A percentile compares a stretch with the other conserved stretches of the same genome.
Evolutionary conservation across 1,140 invertebrate species (phyloP).

Genomic region (Meloidogyne exigua): DNA sequence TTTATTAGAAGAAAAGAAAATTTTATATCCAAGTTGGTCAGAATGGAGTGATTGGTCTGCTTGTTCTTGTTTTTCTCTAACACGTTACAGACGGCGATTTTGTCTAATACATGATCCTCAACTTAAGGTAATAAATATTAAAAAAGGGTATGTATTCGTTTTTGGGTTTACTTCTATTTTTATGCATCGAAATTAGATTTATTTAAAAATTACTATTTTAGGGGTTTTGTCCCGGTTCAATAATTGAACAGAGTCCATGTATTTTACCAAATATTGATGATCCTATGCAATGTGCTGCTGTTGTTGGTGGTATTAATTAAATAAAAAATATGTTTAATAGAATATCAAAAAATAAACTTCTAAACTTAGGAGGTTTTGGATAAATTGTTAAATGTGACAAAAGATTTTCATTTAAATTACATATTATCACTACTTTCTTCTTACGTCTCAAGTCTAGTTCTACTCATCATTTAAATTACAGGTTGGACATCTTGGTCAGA

Average conservation of each 20-base stretch:
- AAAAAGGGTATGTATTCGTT: background rate
- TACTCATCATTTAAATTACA: too few relatives aligned
- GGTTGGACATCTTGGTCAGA: constrained; percentile 69
- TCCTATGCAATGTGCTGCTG: constrained; percentile 18
- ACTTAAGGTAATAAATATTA: constrained; percentile 37
- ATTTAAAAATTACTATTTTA: constrained; percentile 16
- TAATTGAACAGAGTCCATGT: constrained; percentile 57
- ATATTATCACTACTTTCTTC: too few relatives aligned
- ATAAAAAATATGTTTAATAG: too few relatives aligned
- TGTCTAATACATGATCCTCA: constrained; percentile 53
- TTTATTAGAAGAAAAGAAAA: background rate
- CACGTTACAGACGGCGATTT: constrained; percentile 54
- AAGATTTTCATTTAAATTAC: too few relatives aligned
- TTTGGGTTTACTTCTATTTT: too few relatives aligned
- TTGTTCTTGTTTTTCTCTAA: constrained; percentile 58
- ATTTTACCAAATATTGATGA: constrained; percentile 32
- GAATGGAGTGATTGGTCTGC: constrained; percentile 52
- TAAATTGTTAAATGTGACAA: too few relatives aligned
- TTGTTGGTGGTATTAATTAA: too few relatives aligned
- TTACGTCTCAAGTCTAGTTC: too few relatives aligned
- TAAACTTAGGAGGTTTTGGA: too few relatives aligned
- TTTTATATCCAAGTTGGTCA: constrained; percentile 46
- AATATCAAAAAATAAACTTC: too few relatives aligned
- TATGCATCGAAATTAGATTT: too few relatives aligned
- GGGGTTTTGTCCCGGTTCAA: constrained; percentile 57